Conservation (phyloP, 2,113 vertebrate species). For the Carollia perspicillata region DNA sequence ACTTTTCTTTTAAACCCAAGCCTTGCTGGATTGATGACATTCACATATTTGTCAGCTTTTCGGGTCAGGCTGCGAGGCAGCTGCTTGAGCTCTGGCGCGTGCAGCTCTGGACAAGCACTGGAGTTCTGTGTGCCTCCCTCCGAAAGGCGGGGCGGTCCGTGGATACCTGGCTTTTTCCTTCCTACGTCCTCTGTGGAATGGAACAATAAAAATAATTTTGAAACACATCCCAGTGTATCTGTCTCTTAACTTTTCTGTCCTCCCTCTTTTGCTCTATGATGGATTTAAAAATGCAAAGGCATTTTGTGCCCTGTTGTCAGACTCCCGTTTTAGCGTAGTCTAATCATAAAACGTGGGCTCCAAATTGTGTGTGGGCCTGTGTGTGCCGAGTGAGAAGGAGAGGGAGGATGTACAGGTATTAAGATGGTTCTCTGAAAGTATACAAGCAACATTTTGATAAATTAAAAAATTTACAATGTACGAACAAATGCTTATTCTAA, state of each 20-base stretch:
- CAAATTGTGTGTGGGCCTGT: background rate
- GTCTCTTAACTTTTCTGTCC: constrained; percentile 55
- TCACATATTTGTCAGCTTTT: constrained; percentile 72
- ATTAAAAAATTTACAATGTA: background rate
- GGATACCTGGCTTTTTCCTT: constrained; percentile 74
- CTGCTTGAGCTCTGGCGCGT: constrained; percentile 43
- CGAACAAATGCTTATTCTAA: background rate
- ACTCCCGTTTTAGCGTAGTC: background rate
- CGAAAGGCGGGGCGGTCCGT: constrained; percentile 73
- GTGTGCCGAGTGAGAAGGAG: background rate
- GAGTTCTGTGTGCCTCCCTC: constrained; percentile 61
- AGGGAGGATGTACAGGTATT: background rate
- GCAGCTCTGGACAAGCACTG: constrained; percentile 62
- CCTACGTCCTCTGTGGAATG: constrained; percentile 80
- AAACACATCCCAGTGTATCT: constrained; percentile 60
- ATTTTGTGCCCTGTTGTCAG: background rate
- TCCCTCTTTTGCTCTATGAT: background rate
- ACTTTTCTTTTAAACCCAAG: constrained; percentile 76
- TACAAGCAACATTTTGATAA: background rate
- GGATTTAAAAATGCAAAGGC: constrained; percentile 2
- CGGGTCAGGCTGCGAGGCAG: constrained; percentile 68
- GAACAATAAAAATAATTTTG: constrained; percentile 83
- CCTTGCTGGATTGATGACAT: constrained; percentile 72
- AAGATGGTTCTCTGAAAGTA: background rate
- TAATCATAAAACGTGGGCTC: background rate